Evolutionary conservation across 2,797 vertebrate genomes (phyloP).

Genomic region (Crocodylus rhombifer): DNA sequence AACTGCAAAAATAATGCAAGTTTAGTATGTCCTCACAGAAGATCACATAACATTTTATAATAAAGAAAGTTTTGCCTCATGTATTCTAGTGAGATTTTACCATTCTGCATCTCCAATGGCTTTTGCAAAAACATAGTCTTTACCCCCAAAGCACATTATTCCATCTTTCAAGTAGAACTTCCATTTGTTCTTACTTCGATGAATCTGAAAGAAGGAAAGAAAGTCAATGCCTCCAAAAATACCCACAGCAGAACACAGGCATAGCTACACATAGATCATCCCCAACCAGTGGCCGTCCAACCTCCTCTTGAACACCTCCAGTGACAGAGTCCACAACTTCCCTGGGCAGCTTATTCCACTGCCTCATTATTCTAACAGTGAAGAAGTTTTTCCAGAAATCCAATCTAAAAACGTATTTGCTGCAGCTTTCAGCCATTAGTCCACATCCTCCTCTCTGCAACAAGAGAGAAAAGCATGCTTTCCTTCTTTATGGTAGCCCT

Average conservation of each 20-base stretch:
- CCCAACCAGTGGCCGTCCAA: too few species aligned
- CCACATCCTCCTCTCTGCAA: too few species aligned
- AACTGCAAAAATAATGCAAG: background rate
- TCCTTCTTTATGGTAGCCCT: too few species aligned
- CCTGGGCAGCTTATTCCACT: too few species aligned
- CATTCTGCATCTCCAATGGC: conserved; percentile 96
- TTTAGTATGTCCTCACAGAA: background rate
- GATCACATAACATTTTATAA: background rate
- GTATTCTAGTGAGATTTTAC: conserved; percentile 79
- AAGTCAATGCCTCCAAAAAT: background rate
- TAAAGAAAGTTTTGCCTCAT: background rate
- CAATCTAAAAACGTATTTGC: too few species aligned
- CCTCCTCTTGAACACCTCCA: too few species aligned
- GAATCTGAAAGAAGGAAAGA: conserved; percentile 85
- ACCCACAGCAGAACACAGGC: background rate
- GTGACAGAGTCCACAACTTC: too few species aligned
- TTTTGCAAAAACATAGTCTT: conserved; percentile 96
- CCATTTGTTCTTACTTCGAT: conserved; percentile 98
- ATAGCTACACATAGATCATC: too few species aligned
- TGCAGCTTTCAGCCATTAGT: too few species aligned
- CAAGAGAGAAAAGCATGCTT: too few species aligned
- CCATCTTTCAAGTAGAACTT: conserved; percentile 98
- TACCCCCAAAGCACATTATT: conserved; percentile 93
- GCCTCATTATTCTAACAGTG: too few species aligned
- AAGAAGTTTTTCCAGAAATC: too few species aligned